Evolutionary conservation across 2,113 vertebrate species (phyloP).

Genomic region (Pionites leucogaster): DNA sequence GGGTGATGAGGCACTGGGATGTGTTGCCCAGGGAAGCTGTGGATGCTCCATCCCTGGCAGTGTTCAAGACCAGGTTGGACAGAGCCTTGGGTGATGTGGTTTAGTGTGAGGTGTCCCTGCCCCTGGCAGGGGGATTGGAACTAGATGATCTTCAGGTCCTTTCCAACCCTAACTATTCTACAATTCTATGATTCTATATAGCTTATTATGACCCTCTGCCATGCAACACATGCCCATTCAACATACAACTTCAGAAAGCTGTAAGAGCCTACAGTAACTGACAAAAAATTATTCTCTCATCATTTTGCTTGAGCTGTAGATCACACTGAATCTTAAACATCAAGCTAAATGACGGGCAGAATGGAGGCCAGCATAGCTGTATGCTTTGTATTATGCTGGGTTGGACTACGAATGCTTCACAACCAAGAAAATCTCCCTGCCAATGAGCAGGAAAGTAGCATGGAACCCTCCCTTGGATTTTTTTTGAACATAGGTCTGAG

Average conservation of each 20-base stretch:
- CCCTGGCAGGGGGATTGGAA: too few species aligned
- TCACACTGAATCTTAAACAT: neutral
- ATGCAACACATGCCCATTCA: neutral
- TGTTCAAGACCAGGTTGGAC: too few species aligned
- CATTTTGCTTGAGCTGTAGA: neutral
- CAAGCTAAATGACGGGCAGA: neutral
- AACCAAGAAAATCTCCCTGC: neutral
- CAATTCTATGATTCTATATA: neutral
- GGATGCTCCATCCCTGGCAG: too few species aligned
- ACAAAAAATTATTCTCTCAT: neutral
- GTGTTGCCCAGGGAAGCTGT: too few species aligned
- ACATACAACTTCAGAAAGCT: neutral
- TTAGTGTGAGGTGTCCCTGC: too few species aligned
- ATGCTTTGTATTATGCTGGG: neutral
- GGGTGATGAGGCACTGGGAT: too few species aligned
- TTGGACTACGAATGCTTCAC: neutral
- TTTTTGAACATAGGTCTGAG: neutral
- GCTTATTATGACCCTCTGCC: neutral
- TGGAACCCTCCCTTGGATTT: neutral
- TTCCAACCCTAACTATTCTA: too few species aligned
- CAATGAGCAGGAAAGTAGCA: neutral
- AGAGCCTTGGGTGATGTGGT: too few species aligned
- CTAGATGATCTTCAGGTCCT: too few species aligned
- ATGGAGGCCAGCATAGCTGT: accelerated
- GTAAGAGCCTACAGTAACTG: neutral